Conservation (phyloP, 2,797 vertebrate genomes). For the Pterois miles region DNA sequence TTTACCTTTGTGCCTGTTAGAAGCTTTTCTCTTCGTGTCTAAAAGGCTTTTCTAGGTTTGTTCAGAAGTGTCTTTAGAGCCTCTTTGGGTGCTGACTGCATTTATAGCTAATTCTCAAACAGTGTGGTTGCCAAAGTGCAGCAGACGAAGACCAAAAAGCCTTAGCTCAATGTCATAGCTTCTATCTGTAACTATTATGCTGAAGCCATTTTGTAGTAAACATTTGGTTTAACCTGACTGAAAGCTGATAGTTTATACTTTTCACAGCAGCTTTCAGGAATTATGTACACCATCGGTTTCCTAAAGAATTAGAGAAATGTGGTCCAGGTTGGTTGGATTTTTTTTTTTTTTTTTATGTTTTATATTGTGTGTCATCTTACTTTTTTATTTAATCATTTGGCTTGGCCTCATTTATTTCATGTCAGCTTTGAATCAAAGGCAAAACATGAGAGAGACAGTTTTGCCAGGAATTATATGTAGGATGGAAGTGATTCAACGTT, state of each 20-base stretch:
- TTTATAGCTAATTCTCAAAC: conserved; percentile 28
- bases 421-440: conserved; percentile 42
- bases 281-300: conserved; percentile 38
- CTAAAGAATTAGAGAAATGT: conserved; percentile 7
- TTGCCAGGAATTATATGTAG: conserved; percentile 26
- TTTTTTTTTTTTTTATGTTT: conserved; percentile 35
- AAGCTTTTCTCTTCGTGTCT: conserved; percentile 15
- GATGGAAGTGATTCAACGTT: conserved; percentile 54
- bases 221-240: conserved; percentile 21
- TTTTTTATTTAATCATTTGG: conserved; percentile 64
- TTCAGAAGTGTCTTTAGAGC: conserved; percentile 40
- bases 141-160: conserved; percentile 71
- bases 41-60: conserved; percentile 27
- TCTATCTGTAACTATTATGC: conserved; percentile 15
- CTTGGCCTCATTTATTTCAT: conserved; percentile 33
- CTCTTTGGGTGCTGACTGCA: conserved; percentile 6
- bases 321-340: conserved; percentile 9
- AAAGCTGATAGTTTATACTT: conserved; percentile 21
- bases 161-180: conserved; percentile 42
- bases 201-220: conserved; percentile 29
- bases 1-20: conserved; percentile 68
- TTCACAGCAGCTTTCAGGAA: conserved; percentile 43
- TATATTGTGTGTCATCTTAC: conserved; percentile 20
- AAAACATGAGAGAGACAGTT: conserved; percentile 16
- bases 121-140: conserved; percentile 50